Base-by-base conservation (phyloP, 2,113 vertebrate genomes). In the Gymnorhina tibicen region DNA sequence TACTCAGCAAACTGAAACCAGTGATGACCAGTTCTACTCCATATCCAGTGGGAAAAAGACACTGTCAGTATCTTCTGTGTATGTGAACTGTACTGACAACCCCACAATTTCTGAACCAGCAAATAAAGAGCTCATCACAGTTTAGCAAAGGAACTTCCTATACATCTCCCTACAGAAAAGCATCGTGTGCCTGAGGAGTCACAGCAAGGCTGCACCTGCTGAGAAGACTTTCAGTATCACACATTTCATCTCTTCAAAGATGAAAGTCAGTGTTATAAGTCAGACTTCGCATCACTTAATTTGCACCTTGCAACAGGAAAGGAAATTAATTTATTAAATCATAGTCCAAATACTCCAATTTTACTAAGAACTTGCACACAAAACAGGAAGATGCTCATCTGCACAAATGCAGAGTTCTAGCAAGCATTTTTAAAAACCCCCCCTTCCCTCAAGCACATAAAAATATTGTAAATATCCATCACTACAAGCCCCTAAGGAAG, bases 11-110 rank as follows among this genome's bases (percentile, higher is more conserved):
- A 69, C 33, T 39, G 44, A 85, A 56, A 49, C 5, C 55, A 85
- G 13, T 7, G 16, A 67, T 30, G 23, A 82, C 8, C 62, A 47
- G 41, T 16, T 60, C 17, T 56, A 33, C 23, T 56, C 23, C 20
- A 16, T 3, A 64, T 50, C 22, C 66, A 68, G 11, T 8, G 15
- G 79, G 30, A 32, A 78, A 84, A 91, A 52, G 0, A 16, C 2
- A 3, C 4, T 23, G 17, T 15, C 8, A 3, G 27, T 21, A 41
- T 37, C 8, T 77, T 33, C 42, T 10, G 17, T 0, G 0, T 6
- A 18, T 1, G 3, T 30, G 27, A 41, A 68, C 35, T 27, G 21
- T 20, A 73, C 20, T 33, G 49, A 52, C 10, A 58, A 9, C 12
- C 21, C 44, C 22, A 5, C 11, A 19, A 60, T 24, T 78, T 60